These are phyloP conservation scores for Acanthopleura granulata DNA, from an alignment of 2,888 invertebrate genomes.

Conservation along the genomic window DNA sequence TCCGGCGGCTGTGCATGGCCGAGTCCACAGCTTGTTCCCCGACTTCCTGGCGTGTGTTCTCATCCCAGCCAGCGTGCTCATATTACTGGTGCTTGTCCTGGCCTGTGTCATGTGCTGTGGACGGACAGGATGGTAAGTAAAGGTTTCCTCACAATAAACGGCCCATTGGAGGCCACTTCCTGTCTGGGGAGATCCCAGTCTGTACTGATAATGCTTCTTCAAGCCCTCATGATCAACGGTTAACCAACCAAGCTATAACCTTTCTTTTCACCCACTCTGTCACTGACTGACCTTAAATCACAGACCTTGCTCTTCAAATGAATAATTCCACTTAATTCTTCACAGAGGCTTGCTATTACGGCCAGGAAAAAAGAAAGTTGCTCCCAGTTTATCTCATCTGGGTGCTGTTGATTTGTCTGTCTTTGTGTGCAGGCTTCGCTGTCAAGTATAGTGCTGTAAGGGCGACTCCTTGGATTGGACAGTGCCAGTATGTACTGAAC, in stretches of 20 bases:
- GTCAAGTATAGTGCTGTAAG: background rate
- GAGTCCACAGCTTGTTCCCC: background rate
- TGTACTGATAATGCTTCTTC: background rate
- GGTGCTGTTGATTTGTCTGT: background rate
- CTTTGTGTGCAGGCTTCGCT: background rate
- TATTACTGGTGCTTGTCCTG: constrained; percentile 12
- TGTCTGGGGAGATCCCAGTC: background rate
- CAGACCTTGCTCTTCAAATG: background rate
- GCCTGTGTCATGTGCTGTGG: constrained; percentile 21
- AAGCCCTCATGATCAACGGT: background rate
- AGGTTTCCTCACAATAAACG: background rate
- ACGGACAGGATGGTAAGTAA: constrained; percentile 11
- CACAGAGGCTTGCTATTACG: background rate
- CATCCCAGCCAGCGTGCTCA: background rate
- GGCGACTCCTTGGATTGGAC: background rate
- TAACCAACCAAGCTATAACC: background rate
- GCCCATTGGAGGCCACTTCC: background rate
- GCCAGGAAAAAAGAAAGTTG: background rate
- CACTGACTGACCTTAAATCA: background rate
- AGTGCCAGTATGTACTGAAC: background rate
- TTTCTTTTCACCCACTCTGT: background rate
- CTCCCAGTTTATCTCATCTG: background rate
- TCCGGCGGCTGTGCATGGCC: background rate
- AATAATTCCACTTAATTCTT: constrained; percentile 14
- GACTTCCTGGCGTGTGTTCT: constrained; percentile 18